These are phyloP conservation scores for Agriotes lineatus DNA, from an alignment of 2,888 invertebrate species.

Conservation along the genomic window DNA sequence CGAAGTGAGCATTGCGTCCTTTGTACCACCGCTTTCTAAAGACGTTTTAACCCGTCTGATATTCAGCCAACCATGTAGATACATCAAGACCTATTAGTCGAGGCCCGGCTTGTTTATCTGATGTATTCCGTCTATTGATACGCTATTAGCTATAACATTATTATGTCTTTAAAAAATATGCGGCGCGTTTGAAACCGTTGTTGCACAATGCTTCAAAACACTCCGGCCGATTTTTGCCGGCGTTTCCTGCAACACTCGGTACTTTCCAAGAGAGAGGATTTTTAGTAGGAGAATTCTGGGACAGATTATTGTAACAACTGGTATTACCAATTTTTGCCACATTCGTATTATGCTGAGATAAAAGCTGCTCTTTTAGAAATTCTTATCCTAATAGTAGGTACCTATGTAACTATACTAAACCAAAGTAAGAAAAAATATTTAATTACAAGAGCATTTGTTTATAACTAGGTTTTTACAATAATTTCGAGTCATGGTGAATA, in stretches of 20 bases:
- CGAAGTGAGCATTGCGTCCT: constrained; percentile 50
- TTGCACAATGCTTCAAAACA: constrained; percentile 30
- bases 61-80: constrained; percentile 55
- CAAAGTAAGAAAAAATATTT: no score
- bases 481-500: no score
- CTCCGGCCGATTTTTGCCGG: neutral
- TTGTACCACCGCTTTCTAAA: constrained; percentile 63
- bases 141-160: constrained; percentile 44
- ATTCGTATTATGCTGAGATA: no score
- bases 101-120: constrained; percentile 40
- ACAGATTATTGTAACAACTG: no score
- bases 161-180: constrained; percentile 37
- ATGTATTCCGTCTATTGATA: constrained; percentile 44
- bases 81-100: constrained; percentile 48
- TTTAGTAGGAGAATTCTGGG: no score
- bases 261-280: neutral
- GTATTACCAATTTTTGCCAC: no score
- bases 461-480: no score
- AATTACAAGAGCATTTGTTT: no score
- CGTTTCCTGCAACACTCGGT: no score
- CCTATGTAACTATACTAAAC: no score
- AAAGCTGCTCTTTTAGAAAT: no score
- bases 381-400: no score
- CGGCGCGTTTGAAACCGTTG: constrained; percentile 29
- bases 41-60: constrained; percentile 60